These are phyloP conservation scores for Paramuricea clavata DNA, from an alignment of 92 coral and sea anemone species.

Conservation along the genomic window DNA sequence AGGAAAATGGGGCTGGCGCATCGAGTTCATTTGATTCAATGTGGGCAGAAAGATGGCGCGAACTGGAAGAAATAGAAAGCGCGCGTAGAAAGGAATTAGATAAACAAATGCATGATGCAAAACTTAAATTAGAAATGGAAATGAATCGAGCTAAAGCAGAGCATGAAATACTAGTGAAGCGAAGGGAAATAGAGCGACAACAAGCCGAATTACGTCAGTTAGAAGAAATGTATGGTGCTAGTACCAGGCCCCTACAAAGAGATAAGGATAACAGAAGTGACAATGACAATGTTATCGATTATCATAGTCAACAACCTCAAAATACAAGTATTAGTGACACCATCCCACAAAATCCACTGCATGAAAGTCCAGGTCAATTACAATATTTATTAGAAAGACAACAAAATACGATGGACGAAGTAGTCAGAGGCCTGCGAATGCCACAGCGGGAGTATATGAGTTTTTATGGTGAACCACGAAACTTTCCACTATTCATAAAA, in stretches of 20 bases:
- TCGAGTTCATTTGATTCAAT: conserved; percentile 1
- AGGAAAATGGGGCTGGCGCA: conserved; percentile 19
- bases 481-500: conserved; percentile 36
- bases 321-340: not conserved
- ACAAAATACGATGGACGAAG: conserved; percentile 54
- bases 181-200: conserved; percentile 19
- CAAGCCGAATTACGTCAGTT: conserved; percentile 24
- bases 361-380: not conserved
- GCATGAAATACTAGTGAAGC: conserved; percentile 5
- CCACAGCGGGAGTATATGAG: conserved; percentile 56
- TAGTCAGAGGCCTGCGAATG: conserved; percentile 55
- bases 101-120: conserved; percentile 9
- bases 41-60: conserved; percentile 22
- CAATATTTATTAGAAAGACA: conserved; percentile 46
- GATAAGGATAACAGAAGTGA: not conserved
- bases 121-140: conserved; percentile 1
- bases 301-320: not conserved
- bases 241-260: not conserved
- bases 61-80: conserved; percentile 6
- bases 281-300: not conserved
- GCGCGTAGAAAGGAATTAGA: conserved; percentile 12
- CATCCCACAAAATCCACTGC: not conserved
- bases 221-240: conserved; percentile 5
- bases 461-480: conserved; percentile 47
- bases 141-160: conserved; percentile 20